Conservation (phyloP, 2,888 invertebrate species). For the Tromatobia lineatoria region DNA sequence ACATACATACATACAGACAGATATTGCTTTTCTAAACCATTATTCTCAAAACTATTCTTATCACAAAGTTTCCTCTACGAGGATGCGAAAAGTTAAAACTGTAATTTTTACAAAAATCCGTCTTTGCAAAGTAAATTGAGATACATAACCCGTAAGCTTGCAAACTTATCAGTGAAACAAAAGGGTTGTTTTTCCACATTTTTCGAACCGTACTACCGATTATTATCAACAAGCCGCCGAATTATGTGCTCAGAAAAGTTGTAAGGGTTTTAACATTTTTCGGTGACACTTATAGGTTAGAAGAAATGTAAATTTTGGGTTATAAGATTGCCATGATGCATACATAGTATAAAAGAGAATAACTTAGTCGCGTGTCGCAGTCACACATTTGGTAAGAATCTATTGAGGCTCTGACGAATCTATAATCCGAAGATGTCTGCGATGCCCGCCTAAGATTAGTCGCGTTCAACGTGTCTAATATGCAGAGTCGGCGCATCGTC, state of each 20-base stretch:
- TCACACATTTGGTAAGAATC: not conserved
- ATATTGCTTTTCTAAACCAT: no score
- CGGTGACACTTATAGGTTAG: not conserved
- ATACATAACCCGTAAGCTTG: no score
- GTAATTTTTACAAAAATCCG: no score
- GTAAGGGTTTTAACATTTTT: not conserved
- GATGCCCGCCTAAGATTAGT: conserved; percentile 13
- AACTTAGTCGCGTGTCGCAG: not conserved
- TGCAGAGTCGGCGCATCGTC: conserved; percentile 35
- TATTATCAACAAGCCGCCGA: not conserved
- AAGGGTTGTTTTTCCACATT: no score
- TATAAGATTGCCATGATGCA: not conserved
- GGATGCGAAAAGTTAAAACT: no score
- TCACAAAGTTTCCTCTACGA: no score
- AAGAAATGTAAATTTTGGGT: not conserved
- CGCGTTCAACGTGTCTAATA: not conserved
- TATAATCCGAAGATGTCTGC: conserved; percentile 4
- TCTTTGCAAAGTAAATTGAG: no score
- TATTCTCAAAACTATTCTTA: no score
- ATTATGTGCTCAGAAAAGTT: not conserved
- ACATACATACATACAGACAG: no score
- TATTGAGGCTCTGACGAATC: not conserved
- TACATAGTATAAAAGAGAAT: not conserved
- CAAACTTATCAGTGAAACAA: no score
- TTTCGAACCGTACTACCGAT: no score